Evolutionary conservation across 2,113 vertebrate species (phyloP).

Genomic region (Poicephalus gulielmi): DNA sequence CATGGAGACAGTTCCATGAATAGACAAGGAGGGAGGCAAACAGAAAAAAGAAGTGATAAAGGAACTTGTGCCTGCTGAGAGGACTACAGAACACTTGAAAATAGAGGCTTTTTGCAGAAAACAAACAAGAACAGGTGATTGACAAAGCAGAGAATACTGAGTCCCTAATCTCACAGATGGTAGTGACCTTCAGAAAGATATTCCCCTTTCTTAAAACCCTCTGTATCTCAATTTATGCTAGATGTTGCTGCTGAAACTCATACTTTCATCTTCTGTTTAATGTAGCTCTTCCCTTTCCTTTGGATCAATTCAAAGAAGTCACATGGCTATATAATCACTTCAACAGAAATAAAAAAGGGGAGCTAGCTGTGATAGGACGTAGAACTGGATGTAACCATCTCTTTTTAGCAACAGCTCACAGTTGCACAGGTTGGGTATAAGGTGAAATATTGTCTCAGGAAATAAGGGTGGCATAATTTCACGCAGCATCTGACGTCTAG

Average conservation of each 20-base stretch:
- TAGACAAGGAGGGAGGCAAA: neutral
- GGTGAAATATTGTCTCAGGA: neutral
- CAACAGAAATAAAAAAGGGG: neutral
- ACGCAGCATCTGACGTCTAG: neutral
- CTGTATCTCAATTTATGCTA: neutral
- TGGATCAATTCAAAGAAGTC: neutral
- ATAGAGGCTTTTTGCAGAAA: neutral
- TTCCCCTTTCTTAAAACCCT: neutral
- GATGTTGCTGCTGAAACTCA: neutral
- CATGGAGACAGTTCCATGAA: neutral
- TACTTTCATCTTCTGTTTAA: neutral
- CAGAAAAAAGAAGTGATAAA: neutral
- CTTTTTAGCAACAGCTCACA: neutral
- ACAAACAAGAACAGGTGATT: neutral
- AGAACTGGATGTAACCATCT: neutral
- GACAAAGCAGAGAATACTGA: neutral
- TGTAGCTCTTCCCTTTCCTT: neutral
- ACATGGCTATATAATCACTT: neutral
- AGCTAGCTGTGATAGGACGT: neutral
- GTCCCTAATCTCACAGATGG: neutral
- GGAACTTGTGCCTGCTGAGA: neutral
- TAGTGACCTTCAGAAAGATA: neutral
- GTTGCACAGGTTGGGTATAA: neutral
- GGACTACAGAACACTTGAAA: neutral
- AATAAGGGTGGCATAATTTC: neutral